A percentile compares a stretch with the other conserved stretches of the same genome.
Conservation (phyloP, 2,797 vertebrate genomes). For the Malurus leucopterus region DNA sequence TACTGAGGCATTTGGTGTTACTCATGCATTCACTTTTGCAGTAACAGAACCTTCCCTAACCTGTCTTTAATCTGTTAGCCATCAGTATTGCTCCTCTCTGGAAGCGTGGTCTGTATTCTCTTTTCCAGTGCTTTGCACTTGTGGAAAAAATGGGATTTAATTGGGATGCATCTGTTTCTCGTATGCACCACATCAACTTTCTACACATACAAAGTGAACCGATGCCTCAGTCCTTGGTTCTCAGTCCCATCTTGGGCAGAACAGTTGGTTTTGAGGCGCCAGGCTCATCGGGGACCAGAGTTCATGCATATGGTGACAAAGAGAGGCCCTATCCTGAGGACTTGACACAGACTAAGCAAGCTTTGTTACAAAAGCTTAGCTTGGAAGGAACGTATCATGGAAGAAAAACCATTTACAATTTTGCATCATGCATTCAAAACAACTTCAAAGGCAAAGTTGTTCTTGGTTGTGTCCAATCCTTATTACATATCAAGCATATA, state of each 20-base stretch:
- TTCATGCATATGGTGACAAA: neutral
- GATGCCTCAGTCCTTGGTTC: neutral
- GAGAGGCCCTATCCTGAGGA: neutral
- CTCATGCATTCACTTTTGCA: neutral
- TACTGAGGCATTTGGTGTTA: neutral
- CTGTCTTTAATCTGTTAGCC: neutral
- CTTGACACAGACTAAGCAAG: neutral
- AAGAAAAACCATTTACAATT: neutral
- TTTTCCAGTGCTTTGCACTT: neutral
- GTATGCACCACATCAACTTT: neutral
- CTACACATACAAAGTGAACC: neutral
- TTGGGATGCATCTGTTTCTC: neutral
- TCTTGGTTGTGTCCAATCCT: slow-evolving; percentile 54
- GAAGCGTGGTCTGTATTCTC: neutral
- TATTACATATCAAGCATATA: slow-evolving; percentile 57
- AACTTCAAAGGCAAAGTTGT: slow-evolving; percentile 57
- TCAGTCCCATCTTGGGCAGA: neutral
- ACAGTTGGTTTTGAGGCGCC: fast-evolving
- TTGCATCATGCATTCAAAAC: neutral
- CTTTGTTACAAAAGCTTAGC: neutral
- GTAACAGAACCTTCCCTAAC: neutral
- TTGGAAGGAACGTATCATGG: neutral
- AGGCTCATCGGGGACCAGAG: fast-evolving
- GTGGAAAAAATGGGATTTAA: neutral
- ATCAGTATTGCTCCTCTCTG: neutral